Evolutionary conservation across 23 tunicate genomes (phyloP), one percentile per base, ranked within the genome.

Genomic region (Trididemnum nubilum): DNA sequence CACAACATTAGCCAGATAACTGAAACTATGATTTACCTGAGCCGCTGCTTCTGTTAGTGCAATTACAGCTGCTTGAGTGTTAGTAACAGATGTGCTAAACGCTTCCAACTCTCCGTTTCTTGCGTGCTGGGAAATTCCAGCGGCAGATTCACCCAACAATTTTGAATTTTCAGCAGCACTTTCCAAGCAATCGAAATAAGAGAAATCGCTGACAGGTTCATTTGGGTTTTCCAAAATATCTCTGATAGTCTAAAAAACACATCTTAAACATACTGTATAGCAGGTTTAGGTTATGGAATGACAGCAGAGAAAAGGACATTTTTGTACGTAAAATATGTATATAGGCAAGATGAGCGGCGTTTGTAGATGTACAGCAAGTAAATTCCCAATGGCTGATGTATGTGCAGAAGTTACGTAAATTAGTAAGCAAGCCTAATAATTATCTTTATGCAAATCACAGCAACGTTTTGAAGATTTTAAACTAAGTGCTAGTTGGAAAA

Each of bases 151-250:
- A 0, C 90, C 97, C 29, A 92, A 85, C 73, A 35, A 21, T 50
- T 92, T 92, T 4, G 97, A 92, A 57, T 92, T 92, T 24, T 92
- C 97, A 83, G 87, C 72, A 27, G 87, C 97, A 65, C 88, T 86
- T 31, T 92, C 97, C 51, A 92, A 70, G 72, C 97, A 92, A 38
- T 92, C 97, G 81, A 92, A 92, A 66, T 92, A 92, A 21, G 97
- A 86, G 77, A 64, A 82, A 60, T 92, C 97, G 71, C 83, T 86
- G 28, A 92, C 92, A 12, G 97, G 88, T 36, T 92, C 97, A 65
- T 92, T 92, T 0, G 97, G 92, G 79, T 86, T 82, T 35, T 83
- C 85, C 35, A 92, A 64, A 83, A 92, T 65, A 27, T 90, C 92
- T 73, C 78, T 82, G 4, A 92, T 88, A 50, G 97, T 87, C 97